Base-by-base conservation (phyloP, 2,797 vertebrate species). In the Cuculus canorus region DNA sequence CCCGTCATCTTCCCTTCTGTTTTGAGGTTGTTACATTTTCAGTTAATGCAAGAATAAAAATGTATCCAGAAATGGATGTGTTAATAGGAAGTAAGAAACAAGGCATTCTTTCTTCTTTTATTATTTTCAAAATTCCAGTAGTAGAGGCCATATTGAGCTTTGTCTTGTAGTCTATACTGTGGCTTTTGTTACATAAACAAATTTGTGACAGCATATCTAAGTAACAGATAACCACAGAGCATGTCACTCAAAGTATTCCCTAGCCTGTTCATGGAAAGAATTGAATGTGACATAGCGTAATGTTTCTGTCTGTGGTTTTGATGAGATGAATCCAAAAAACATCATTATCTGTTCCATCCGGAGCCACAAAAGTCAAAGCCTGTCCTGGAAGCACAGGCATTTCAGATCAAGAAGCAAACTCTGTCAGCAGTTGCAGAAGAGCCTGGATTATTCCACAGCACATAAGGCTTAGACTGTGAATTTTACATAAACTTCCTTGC, bases 261-360 rank as follows among this genome's bases (percentile, higher is more conserved):
- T 60, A 15, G 68, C 64, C 24, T 78, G 48, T 39, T 87, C 81
- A n/a, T 78, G 84, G 80, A 82, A 82, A 75, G 71, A 71, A 39
- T 11, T 65, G 89, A 68, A 65, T 76, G 56, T n/a, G 56, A 19
- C 68, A 78, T 10, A 64, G 9, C 12, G 39, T 56, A 63, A 35
- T 65, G 65, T 93, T 93, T 91, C 57, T 91, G 33, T 81, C 69
- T 92, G 90, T 89, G 33, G 32, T 91, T 95, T 93, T 52, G 35
- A 72, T 59, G 82, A 93, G n/a, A 41, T 88, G 82, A 92, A 76
- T 81, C 82, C 88, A 95, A 95, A 86, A 2, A 10, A 52, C 91
- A 80, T 8, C 25, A 32, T 78, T 81, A 94, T 83, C 59, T 78
- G 24, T 69, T 93, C 88, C 22, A 2, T 73, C 61, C 86, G 79